Evolutionary conservation across 2,888 invertebrate genomes (phyloP), one percentile per base, ranked within the genome.

Genomic region (Omphaloscelis lunosa): DNA sequence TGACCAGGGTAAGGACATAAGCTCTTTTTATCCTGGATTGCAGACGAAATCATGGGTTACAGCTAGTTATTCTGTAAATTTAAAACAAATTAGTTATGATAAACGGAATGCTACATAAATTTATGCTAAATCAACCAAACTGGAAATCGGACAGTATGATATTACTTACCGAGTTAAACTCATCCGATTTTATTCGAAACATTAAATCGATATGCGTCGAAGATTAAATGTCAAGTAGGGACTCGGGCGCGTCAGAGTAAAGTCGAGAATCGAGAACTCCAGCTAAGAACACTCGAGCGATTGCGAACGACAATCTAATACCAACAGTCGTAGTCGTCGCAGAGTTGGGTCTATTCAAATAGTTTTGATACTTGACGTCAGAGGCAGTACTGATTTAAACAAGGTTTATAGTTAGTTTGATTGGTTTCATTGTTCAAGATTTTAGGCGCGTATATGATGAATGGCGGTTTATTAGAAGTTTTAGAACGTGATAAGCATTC

Each of bases 341-440:
- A 56, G 71, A 81, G 85, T 79, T 79, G 77, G 84, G 75, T 75
- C 83, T 78, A 81, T 86, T 79, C 80, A 85, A 85, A 85, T 85
- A 80, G 74, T 83, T 78, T 79, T 78, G 72, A 79, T 75, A 77
- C 83, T 87, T 66, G 58, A 87, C 74, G 87, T 87, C 87, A 80
- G 62, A 62, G 62, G 58, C 87, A 87, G 61, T 34, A 9, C 61
- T 80, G 77, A 75, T 79, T 73, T 80, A 79, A 77, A 74, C 72
- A 71, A 74, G 71, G 72, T 68, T 81, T 61, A 65, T 53, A 69
- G 62, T 66, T 67, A 58, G 78, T 82, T 84, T 79, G 75, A 84
- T 84, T 82, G 82, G 29, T 82, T 85, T 79, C 45, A 58, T 53
- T 68, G 39, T 62, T 75, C 56, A 61, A 59, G 63, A 70, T 68